A percentile compares a stretch with the other conserved stretches of the same genome.
Evolutionary conservation across 2,113 vertebrate genomes (phyloP).

Genomic region (Casuarius casuarius): DNA sequence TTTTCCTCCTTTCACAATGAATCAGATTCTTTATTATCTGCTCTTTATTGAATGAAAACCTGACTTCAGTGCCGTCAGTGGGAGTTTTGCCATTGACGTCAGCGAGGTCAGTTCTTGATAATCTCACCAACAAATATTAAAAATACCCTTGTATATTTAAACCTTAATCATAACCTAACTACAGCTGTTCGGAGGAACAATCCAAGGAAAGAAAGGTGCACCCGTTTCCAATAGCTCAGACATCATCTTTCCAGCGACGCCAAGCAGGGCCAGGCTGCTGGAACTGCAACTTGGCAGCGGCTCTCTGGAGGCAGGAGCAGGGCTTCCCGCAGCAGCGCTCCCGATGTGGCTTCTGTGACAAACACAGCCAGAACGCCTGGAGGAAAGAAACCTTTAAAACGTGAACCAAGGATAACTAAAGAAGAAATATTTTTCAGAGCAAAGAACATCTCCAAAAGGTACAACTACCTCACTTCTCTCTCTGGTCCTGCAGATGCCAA

Average conservation of each 20-base stretch:
- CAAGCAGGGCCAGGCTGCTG: not conserved
- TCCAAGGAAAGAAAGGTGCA: not conserved
- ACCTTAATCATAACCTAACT: not conserved
- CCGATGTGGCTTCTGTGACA: not conserved
- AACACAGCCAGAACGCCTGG: not conserved
- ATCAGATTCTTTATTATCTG: constrained; percentile 13
- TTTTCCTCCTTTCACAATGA: constrained; percentile 15
- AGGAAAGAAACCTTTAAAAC: not conserved
- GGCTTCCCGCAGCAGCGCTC: too few species aligned
- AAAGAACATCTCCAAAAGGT: not conserved
- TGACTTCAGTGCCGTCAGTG: not conserved
- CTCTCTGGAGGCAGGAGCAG: too few species aligned
- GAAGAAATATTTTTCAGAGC: not conserved
- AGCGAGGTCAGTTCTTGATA: not conserved
- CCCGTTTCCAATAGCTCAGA: not conserved
- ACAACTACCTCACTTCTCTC: not conserved
- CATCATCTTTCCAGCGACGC: not conserved
- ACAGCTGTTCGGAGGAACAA: not conserved
- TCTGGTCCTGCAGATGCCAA: not conserved
- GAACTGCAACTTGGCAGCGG: too few species aligned
- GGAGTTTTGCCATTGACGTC: not conserved
- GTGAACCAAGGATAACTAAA: not conserved
- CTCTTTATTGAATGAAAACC: constrained; percentile 45
- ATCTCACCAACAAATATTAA: not conserved
- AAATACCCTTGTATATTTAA: not conserved